Percentiles rank a stretch among this genome's conserved stretches.
Conservation (phyloP, 2,797 vertebrate genomes). For the Pangasius macronema region DNA sequence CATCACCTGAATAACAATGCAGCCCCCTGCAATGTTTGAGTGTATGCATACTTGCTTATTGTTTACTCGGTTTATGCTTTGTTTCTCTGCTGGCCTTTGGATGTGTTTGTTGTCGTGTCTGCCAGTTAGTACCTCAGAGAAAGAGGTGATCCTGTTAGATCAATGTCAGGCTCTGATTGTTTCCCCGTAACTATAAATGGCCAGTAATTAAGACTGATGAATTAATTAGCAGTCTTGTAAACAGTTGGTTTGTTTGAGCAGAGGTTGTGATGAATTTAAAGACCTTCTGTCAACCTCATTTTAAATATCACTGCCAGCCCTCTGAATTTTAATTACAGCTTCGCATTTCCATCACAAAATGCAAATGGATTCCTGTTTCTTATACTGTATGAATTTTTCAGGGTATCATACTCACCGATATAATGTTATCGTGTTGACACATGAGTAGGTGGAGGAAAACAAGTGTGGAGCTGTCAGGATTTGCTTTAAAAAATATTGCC, state of each 20-base stretch:
- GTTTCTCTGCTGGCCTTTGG: slow-evolving; percentile 2
- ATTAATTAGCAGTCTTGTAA: slow-evolving; percentile 79
- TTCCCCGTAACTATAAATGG: slow-evolving; percentile 59
- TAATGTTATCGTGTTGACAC: background rate
- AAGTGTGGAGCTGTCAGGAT: background rate
- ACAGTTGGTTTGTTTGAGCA: slow-evolving; percentile 77
- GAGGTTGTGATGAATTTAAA: slow-evolving; percentile 78
- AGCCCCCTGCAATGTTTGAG: slow-evolving; percentile 11
- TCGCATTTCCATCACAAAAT: background rate
- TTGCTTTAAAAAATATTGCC: background rate
- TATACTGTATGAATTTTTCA: background rate
- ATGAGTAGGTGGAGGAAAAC: background rate
- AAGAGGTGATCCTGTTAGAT: slow-evolving; percentile 45
- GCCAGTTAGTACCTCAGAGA: slow-evolving; percentile 27
- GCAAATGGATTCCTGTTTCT: background rate
- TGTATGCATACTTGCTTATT: background rate
- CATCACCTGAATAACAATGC: slow-evolving; percentile 62
- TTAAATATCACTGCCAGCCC: slow-evolving; percentile 71
- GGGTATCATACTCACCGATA: background rate
- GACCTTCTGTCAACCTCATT: slow-evolving; percentile 80
- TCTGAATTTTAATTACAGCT: slow-evolving; percentile 60
- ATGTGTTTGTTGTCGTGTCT: slow-evolving; percentile 28
- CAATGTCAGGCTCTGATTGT: slow-evolving; percentile 54
- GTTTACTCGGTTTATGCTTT: slow-evolving; percentile 23
- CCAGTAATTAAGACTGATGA: slow-evolving; percentile 82